These are phyloP conservation scores for Odontesthes bonariensis DNA, from an alignment of 2,113 vertebrate species.

Conservation along the genomic window DNA sequence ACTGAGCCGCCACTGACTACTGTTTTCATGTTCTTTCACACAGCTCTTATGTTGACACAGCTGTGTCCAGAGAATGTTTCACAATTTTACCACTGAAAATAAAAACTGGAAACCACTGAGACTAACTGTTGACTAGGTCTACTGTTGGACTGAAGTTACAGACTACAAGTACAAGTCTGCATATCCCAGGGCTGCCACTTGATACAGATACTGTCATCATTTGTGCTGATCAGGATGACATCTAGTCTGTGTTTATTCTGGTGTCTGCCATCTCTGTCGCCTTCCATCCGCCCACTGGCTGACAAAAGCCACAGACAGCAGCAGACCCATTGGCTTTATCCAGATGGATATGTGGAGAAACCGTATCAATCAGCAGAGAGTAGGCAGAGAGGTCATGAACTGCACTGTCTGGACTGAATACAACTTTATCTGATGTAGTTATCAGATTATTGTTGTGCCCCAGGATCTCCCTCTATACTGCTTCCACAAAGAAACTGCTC, in stretches of 20 bases:
- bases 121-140: constrained; percentile 3
- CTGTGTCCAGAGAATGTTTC: constrained; percentile 36
- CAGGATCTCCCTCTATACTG: constrained; percentile 22
- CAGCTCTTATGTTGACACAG: constrained; percentile 66
- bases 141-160: background rate
- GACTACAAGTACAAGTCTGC: constrained; percentile 5
- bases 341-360: constrained; percentile 55
- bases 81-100: background rate
- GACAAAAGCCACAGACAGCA: constrained; percentile 68
- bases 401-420: constrained; percentile 11
- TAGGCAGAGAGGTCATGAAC: constrained; percentile 61
- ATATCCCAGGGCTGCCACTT: constrained; percentile 22
- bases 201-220: constrained; percentile 46
- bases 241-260: constrained; percentile 75
- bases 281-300: constrained; percentile 67
- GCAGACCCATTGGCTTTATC: constrained; percentile 58
- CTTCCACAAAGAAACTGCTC: constrained; percentile 4
- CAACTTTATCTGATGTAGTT: constrained; percentile 27
- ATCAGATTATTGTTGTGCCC: constrained; percentile 35
- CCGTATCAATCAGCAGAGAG: constrained; percentile 65
- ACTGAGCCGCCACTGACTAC: constrained; percentile 22
- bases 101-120: background rate
- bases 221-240: constrained; percentile 69
- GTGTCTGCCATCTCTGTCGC: constrained; percentile 58
- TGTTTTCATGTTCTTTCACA: constrained; percentile 14